Conservation (phyloP, 2,888 invertebrate genomes). For the Linnaemya vulpina region DNA sequence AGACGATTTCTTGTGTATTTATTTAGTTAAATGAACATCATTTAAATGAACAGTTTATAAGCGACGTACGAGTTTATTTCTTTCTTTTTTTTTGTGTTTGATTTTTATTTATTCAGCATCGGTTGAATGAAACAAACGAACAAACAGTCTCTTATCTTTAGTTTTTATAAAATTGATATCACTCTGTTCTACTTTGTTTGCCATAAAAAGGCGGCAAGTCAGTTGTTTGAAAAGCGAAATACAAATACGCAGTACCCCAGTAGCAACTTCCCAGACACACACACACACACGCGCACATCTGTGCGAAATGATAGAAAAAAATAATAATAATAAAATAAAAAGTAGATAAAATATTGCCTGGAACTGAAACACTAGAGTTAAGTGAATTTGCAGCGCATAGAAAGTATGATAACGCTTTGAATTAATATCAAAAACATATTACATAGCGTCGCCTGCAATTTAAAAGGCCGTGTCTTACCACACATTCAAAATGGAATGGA, state of each 20-base stretch:
- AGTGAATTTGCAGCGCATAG: slow-evolving; percentile 27
- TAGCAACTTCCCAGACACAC: slow-evolving; percentile 40
- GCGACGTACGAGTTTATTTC: slow-evolving; percentile 19
- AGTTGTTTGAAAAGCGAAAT: slow-evolving; percentile 34
- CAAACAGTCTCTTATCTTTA: slow-evolving; percentile 61
- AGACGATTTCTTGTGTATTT: background rate
- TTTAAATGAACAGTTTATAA: slow-evolving; percentile 44
- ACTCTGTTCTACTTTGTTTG: slow-evolving; percentile 57
- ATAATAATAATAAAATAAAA: background rate
- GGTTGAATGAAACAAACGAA: slow-evolving; percentile 55
- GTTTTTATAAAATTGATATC: slow-evolving; percentile 57
- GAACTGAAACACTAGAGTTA: slow-evolving; percentile 26
- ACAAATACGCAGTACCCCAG: slow-evolving; percentile 49
- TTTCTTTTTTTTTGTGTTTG: slow-evolving; percentile 13
- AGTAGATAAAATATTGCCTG: slow-evolving; percentile 44
- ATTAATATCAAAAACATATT: background rate
- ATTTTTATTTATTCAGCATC: slow-evolving; percentile 44
- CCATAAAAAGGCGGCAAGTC: slow-evolving; percentile 60
- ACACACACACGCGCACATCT: no score
- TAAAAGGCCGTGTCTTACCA: no score
- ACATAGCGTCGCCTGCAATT: no score
- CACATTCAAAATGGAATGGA: no score
- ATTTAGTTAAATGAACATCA: slow-evolving; percentile 36
- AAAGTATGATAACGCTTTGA: background rate
- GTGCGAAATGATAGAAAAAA: slow-evolving; percentile 39